phyloP scores from a whole-genome alignment of 2,797 vertebrate genomes.

The Pseudomugil gertrudae region DNA sequence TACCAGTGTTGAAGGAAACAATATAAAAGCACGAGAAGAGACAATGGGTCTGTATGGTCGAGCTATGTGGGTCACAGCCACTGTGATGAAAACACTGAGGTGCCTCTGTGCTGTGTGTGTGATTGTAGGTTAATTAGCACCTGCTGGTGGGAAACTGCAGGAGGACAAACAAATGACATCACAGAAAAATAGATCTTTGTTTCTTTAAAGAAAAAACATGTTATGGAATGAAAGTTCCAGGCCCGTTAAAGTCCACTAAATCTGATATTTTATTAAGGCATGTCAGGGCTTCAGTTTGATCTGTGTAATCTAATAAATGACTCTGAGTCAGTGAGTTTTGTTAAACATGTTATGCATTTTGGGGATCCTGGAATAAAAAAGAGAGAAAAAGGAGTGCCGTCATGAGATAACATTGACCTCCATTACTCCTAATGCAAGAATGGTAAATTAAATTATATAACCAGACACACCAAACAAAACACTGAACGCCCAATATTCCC shows the following conservation, averaged over 20 bases:
- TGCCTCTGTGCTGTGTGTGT: conserved; percentile 13
- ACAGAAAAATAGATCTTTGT: neutral
- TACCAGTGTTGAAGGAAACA: conserved; percentile 28
- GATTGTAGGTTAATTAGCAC: conserved; percentile 30
- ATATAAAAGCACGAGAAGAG: conserved; percentile 15
- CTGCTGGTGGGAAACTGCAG: conserved; percentile 29
- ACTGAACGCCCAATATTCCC: neutral
- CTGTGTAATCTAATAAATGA: neutral
- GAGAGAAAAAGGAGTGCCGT: neutral
- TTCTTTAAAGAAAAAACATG: neutral
- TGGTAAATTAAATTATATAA: neutral
- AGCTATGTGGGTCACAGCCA: conserved; percentile 58
- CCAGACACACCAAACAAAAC: neutral
- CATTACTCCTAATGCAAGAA: neutral
- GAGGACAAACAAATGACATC: conserved; percentile 21
- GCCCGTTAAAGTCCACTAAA: neutral
- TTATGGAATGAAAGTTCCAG: neutral
- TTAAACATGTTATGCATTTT: neutral
- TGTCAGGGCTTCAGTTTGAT: neutral
- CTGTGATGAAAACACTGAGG: conserved; percentile 37
- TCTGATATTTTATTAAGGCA: neutral
- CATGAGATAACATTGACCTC: neutral
- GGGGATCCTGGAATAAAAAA: neutral
- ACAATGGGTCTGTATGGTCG: conserved; percentile 25
- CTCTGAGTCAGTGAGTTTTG: neutral